phyloP scores from a whole-genome alignment of 1,140 invertebrate species.

The Drosophila mauritiana region DNA sequence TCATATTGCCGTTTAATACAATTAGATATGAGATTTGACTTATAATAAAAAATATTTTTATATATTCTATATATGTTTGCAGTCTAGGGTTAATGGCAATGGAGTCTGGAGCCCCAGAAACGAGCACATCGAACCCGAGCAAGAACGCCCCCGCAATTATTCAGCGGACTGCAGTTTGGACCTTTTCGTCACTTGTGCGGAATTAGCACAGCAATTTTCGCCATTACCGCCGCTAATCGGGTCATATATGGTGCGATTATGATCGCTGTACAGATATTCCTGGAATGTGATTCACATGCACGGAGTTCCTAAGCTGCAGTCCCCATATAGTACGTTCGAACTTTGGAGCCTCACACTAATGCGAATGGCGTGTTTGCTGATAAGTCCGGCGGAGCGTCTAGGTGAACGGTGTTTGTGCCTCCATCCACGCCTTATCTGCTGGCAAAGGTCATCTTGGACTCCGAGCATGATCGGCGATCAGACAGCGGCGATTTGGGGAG shows the following conservation, averaged over 20 bases:
- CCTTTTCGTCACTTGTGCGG: constrained; percentile 42
- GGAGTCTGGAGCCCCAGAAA: constrained; percentile 40
- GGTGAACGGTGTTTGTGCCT: constrained; percentile 44
- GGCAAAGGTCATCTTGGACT: constrained; percentile 51
- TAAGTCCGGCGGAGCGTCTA: constrained; percentile 48
- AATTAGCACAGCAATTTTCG: constrained; percentile 19
- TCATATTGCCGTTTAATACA: too few relatives aligned
- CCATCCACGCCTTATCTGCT: constrained; percentile 46
- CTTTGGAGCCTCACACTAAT: constrained; percentile 56
- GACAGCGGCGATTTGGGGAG: constrained; percentile 46
- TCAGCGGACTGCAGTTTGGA: constrained; percentile 50
- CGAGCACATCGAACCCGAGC: constrained; percentile 27
- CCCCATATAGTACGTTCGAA: constrained; percentile 31
- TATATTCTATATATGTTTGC: background rate
- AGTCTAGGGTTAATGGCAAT: constrained; percentile 32
- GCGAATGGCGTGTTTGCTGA: constrained; percentile 65
- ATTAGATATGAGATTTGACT: too few relatives aligned
- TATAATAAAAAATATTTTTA: too few relatives aligned
- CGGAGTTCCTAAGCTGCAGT: constrained; percentile 57
- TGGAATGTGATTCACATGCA: constrained; percentile 58
- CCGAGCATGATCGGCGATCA: constrained; percentile 63
- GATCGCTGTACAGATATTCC: constrained; percentile 23
- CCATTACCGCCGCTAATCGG: constrained; percentile 22
- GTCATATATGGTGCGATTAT: constrained; percentile 29
- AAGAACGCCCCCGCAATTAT: constrained; percentile 36